Conservation (phyloP, 1,140 invertebrate species). For the Idris sp. region DNA sequence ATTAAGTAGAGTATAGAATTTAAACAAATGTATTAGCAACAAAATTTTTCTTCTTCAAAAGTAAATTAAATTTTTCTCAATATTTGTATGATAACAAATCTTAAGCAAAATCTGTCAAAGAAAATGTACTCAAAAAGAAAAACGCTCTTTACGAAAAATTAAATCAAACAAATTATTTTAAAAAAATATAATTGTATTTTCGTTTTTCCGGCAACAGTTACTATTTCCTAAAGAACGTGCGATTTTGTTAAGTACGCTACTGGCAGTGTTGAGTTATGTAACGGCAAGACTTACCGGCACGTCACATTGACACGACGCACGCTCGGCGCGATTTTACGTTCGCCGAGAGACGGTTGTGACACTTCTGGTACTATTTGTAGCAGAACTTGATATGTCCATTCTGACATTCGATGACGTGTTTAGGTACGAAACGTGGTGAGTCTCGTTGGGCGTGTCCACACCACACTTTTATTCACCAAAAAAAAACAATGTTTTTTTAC, state of each 20-base stretch:
- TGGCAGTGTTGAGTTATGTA: constrained; percentile 36
- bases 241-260: constrained; percentile 8
- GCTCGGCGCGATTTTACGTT: constrained; percentile 54
- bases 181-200: no score
- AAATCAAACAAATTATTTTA: no score
- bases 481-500: no score
- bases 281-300: constrained; percentile 47
- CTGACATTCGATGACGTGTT: constrained; percentile 55
- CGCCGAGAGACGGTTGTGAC: constrained; percentile 51
- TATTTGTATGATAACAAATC: no score
- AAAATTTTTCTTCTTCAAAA: no score
- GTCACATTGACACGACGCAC: constrained; percentile 50
- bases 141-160: no score
- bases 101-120: no score
- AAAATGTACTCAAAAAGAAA: no score
- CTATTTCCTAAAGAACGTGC: neutral
- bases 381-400: constrained; percentile 62
- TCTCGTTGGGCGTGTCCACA: constrained; percentile 32
- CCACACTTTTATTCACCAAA: constrained; percentile 26
- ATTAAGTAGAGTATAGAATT: neutral
- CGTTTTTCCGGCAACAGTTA: no score
- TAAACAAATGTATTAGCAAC: neutral
- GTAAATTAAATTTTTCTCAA: no score
- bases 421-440: constrained; percentile 38
- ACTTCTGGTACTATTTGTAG: constrained; percentile 61